Base-by-base conservation (phyloP, 2,888 invertebrate genomes). In the Caenorhabditis panamensis region DNA sequence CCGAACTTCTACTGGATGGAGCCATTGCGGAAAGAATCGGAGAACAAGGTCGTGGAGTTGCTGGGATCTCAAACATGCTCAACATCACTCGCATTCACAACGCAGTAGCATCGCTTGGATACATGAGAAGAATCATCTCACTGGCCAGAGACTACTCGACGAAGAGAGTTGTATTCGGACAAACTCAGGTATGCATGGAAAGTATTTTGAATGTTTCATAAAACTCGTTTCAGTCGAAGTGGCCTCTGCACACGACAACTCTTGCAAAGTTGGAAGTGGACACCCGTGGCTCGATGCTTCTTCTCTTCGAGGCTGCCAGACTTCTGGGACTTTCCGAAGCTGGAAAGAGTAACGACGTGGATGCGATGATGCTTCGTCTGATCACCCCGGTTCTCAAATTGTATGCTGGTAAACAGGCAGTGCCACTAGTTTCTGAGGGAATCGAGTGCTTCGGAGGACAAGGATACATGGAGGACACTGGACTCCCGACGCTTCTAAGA, bases 391-490 rank as follows among this genome's bases (percentile, higher is more conserved):
- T 93, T 1, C 86, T 91, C 16, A 93, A 93, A 87, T 89, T 93
- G 20, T 93, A 92, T 89, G 92, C 93, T 28, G 93, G 92, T 3
- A 93, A 93, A 88, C 91, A 92, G 90, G 92, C 92, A 91, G 91
- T 93, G 82, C 86, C 91, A 2, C 91, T 93, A 1, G 88, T 91
- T 11, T 93, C 93, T 24, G 93, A 93, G 88, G 93, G 93, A 0
- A 88, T 92, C 51, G 93, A 93, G 87, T 91, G 92, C 76, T 93
- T 93, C 89, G 93, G 93, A 44, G 93, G 93, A 16, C 93, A 93
- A 88, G 93, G 93, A 18, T 93, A 93, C 88, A 93, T 93, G 82
- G 93, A 93, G 86, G 93, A 93, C 80, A 93, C 93, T 8, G 93
- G 93, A 3, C 85, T 93, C 36, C 93, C 93, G 16, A 86, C 86